phyloP scores from a whole-genome alignment of 2,797 vertebrate genomes.

The Scleropages formosus region DNA sequence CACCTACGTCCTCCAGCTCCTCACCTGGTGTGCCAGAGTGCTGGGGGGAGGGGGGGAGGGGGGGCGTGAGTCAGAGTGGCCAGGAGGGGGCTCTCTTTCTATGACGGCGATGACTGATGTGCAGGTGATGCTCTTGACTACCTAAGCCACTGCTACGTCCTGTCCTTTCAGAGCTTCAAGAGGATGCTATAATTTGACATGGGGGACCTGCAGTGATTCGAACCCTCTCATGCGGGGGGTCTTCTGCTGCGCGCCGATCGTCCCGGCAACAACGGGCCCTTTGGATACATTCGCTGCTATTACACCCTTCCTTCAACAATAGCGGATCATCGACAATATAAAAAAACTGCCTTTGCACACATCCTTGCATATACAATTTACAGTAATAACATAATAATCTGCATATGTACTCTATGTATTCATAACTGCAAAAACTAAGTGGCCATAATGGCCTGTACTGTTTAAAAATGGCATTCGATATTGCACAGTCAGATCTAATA shows the following conservation, averaged over 20 bases:
- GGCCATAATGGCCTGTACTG: slow-evolving; percentile 2
- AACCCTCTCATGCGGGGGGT: neutral
- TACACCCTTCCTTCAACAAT: slow-evolving; percentile 50
- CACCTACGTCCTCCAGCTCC: slow-evolving; percentile 62
- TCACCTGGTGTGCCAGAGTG: slow-evolving; percentile 66
- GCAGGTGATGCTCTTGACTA: neutral
- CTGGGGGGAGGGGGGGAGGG: neutral
- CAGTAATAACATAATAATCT: slow-evolving; percentile 60
- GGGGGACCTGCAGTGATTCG: neutral
- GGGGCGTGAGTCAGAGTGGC: neutral
- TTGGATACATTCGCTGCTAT: slow-evolving; percentile 55
- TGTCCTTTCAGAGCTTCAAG: neutral
- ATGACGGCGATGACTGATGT: neutral
- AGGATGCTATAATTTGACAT: neutral
- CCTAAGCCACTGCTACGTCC: neutral
- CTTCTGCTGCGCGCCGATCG: too few relatives aligned
- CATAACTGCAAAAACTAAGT: neutral
- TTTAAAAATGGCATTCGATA: slow-evolving; percentile 17
- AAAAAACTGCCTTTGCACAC: slow-evolving; percentile 50
- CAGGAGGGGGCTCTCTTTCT: slow-evolving; percentile 11
- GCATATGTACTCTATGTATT: neutral
- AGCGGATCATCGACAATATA: slow-evolving; percentile 53
- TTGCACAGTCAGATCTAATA: slow-evolving; percentile 21
- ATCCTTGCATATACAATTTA: slow-evolving; percentile 14
- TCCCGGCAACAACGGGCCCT: too few relatives aligned